A percentile compares a stretch with the other conserved stretches of the same genome.
Conservation (phyloP, 37 sponge, comb jelly and placozoan species). For the Petrosia ficiformis region DNA sequence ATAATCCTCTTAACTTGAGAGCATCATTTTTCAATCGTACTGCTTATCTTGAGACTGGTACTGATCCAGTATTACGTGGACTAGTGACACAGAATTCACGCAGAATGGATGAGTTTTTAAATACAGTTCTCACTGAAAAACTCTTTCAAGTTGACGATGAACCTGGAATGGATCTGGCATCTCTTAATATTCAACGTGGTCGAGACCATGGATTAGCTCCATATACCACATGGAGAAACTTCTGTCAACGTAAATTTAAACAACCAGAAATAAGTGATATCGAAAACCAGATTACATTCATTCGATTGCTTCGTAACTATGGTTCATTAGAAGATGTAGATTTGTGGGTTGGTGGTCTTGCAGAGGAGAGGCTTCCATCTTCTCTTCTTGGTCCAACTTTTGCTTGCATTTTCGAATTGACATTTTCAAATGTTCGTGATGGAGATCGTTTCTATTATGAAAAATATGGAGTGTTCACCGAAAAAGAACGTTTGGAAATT, state of each 20-base stretch:
- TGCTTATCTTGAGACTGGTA: constrained; percentile 26
- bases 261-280: background rate
- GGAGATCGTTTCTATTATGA: constrained; percentile 90
- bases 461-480: constrained; percentile 65
- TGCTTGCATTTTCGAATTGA: constrained; percentile 84
- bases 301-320: constrained; percentile 41
- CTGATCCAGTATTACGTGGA: constrained; percentile 72
- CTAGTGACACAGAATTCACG: constrained; percentile 25
- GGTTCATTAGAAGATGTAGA: constrained; percentile 63
- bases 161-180: constrained; percentile 69
- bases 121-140: constrained; percentile 49
- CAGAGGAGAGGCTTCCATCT: constrained; percentile 60
- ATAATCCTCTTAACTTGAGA: constrained; percentile 51
- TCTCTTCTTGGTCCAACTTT: constrained; percentile 84
- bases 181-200: constrained; percentile 86
- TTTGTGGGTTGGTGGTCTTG: constrained; percentile 78
- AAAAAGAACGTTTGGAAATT: constrained; percentile 49
- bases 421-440: constrained; percentile 60
- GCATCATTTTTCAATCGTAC: constrained; percentile 68
- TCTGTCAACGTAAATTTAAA: constrained; percentile 39
- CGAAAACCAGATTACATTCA: constrained; percentile 6
- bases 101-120: constrained; percentile 68
- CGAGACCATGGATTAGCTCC: constrained; percentile 91
- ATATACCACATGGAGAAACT: constrained; percentile 58
- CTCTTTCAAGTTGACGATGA: constrained; percentile 38